Base-by-base conservation (phyloP, 1,140 invertebrate genomes). In the Drosophila erecta region DNA sequence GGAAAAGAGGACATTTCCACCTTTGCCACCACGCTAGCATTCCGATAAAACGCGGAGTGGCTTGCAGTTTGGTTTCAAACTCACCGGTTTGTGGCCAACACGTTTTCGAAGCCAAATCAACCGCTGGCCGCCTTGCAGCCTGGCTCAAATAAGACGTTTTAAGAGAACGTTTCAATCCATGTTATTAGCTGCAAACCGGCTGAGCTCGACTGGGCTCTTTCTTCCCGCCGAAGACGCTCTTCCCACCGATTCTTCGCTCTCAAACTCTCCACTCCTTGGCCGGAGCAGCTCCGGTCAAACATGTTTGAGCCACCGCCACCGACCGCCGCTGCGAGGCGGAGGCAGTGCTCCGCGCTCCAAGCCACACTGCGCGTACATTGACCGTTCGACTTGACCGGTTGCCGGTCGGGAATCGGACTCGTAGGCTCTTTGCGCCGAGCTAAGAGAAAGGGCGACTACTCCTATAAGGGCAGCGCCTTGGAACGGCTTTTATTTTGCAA, bases 351-450 rank as follows among this genome's bases (percentile, higher is more conserved):
- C 41, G 37, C 43, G 41, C 58, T 85, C 56, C 72, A 79, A 84
- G 65, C 83, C 72, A 70, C 60, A 74, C 64, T 81, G 78, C 71
- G 64, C 81, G 81, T 85, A 62, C 81, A 78, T 85, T 85, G 81
- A 85, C 81, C 81, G 81, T 85, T 85, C 81, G 60, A 80, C 81
- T 85, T 85, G 78, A 85, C 83, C 51, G 66, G 66, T 85, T 86
- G 83, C 81, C 83, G 83, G 83, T 72, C 62, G 72, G 58, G 65
- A 61, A 76, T 79, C 81, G 53, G 51, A 60, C n/a, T 17, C 10
- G 35, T 15, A 20, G 37, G 35, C 37, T 62, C 54, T 62, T 62
- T 41, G 33, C 58, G 30, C 30, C 2, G 30, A 3, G 30, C 8
- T 30, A 15, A 33, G 30, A 30, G 30, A 7, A 57, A 12, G 27